These are phyloP conservation scores for Spodoptera picta DNA, from an alignment of 2,888 invertebrate genomes.

Conservation along the genomic window DNA sequence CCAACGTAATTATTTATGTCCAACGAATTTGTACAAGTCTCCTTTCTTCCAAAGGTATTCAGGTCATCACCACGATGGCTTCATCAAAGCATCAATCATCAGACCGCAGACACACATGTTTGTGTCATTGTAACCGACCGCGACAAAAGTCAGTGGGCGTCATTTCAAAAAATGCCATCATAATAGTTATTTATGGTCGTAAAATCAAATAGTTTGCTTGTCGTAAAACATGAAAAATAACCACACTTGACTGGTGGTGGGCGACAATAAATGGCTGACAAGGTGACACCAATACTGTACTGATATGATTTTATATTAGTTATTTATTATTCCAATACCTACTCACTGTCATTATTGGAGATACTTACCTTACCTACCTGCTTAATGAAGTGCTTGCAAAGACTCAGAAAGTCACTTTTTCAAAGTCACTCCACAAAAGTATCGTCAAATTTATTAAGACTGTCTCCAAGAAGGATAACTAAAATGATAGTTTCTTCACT, in stretches of 20 bases:
- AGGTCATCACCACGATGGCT: slow-evolving; percentile 11
- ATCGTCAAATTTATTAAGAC: too few relatives aligned
- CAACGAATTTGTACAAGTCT: neutral
- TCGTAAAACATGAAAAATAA: slow-evolving; percentile 72
- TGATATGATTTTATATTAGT: slow-evolving; percentile 25
- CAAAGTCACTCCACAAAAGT: too few relatives aligned
- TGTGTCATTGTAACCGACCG: slow-evolving; percentile 49
- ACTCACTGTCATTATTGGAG: slow-evolving; percentile 6
- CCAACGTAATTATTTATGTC: neutral
- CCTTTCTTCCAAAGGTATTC: neutral
- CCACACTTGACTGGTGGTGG: slow-evolving; percentile 42
- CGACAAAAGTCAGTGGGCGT: slow-evolving; percentile 59
- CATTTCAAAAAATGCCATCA: slow-evolving; percentile 52
- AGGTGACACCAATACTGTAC: slow-evolving; percentile 52
- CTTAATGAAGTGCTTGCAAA: too few relatives aligned
- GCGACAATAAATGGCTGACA: slow-evolving; percentile 49
- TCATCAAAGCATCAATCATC: slow-evolving; percentile 25
- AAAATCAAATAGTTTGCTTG: slow-evolving; percentile 64
- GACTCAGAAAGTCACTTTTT: too few relatives aligned
- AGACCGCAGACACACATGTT: slow-evolving; percentile 21
- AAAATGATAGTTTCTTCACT: too few relatives aligned
- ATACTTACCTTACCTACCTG: neutral
- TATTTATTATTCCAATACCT: slow-evolving; percentile 26
- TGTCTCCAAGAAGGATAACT: too few relatives aligned
- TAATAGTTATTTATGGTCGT: slow-evolving; percentile 65